Evolutionary conservation across 2,797 vertebrate species (phyloP).

Genomic region (Cynopterus sphinx): DNA sequence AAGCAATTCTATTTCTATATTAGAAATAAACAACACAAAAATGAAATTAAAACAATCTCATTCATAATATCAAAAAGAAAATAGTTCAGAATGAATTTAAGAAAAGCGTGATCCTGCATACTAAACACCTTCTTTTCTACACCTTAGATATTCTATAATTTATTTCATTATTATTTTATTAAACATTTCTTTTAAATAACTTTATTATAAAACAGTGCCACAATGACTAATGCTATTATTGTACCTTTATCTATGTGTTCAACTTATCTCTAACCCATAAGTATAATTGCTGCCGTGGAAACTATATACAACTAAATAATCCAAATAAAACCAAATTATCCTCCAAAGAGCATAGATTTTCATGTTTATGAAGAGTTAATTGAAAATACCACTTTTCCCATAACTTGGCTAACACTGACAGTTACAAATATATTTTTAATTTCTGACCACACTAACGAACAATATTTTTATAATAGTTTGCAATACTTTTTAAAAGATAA

Average conservation of each 20-base stretch:
- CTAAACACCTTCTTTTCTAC: background rate
- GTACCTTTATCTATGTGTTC: background rate
- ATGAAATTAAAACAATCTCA: background rate
- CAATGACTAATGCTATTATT: background rate
- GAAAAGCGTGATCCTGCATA: background rate
- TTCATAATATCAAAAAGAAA: background rate
- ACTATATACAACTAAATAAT: background rate
- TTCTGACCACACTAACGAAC: background rate
- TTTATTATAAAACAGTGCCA: background rate
- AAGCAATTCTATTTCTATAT: background rate
- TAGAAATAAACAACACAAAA: background rate
- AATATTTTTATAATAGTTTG: background rate
- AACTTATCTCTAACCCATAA: background rate
- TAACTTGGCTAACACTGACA: background rate
- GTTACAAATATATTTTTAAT: background rate
- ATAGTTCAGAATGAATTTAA: background rate
- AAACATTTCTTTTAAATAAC: background rate
- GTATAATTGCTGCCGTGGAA: background rate
- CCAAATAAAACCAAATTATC: background rate
- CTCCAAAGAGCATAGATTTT: background rate
- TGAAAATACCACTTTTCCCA: background rate
- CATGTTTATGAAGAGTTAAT: background rate
- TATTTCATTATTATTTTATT: background rate
- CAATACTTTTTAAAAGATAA: background rate
- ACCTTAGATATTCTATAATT: background rate